Base-by-base conservation (phyloP, 2,888 invertebrate species). In the Drosophila atroscutellata region DNA sequence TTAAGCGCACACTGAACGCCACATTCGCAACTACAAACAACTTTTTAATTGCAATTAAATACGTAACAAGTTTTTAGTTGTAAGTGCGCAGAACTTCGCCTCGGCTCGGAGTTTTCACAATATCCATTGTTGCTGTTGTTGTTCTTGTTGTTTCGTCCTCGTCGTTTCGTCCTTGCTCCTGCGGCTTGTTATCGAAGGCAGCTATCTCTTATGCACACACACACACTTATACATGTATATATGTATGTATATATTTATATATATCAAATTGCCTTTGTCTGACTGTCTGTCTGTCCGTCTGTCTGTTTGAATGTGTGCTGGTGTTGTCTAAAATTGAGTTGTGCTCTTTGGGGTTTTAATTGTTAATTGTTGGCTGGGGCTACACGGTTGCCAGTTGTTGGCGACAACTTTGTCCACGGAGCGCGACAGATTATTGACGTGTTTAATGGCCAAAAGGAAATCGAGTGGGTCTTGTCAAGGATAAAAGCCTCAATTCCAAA, bases 11-110 rank as follows among this genome's bases (percentile, higher is more conserved):
- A 74, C 61, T 34, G 69, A 72, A 78, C 60, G 71, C 65, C 80
- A 83, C 90, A 86, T 82, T 90, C 82, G 83, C 74, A 86, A 90
- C 86, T 80, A 86, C 90, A 90, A 89, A 86, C 87, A 86, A 86
- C 85, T 86, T 86, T 86, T 86, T 86, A 86, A 90, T 86, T 86
- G 89, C 86, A 86, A 90, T 86, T 86, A 86, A 86, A 86, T 86
- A 90, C 90, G 89, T 90, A 86, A 86, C 86, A 86, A 86, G 90
- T 86, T 86, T 86, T 86, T 90, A 90, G 90, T 90, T 86, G 90
- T 90, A 90, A 88, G 89, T 90, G 90, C 69, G 80, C 83, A 77
- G 60, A 72, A 89, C 70, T 69, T 84, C 72, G 71, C 50, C 63
- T 55, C 66, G 70, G 70, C 57, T 66, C 52, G 18, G 62, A 64